Base-by-base conservation (phyloP, 2,797 vertebrate species). In the Enoplosus armatus region DNA sequence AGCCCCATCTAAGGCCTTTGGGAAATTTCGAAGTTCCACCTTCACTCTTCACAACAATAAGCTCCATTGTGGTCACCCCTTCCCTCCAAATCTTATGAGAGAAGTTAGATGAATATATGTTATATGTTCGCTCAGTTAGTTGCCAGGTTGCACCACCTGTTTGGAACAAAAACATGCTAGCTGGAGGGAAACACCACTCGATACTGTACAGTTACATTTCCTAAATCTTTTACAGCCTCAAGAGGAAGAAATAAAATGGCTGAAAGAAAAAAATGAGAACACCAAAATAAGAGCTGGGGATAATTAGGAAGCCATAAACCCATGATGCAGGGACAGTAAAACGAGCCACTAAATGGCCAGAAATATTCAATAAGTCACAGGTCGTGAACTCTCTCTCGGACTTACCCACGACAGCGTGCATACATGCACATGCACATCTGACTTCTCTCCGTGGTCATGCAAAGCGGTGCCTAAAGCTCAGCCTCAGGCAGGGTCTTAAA, bases 401-500 rank as follows among this genome's bases (percentile, higher is more conserved):
- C 62, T 77, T 71, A 43, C 33, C 48, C 70, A 48, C 16, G 8
- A 68, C 22, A 43, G 59, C 3, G 10, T 54, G 66, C 66, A 27
- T 41, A 41, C 22, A 41, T 3, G 45, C 67, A 37, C 79, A 65
- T 47, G 15, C 54, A 70, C 47, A 61, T 53, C 53, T 26, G 53
- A 77, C 83, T 84, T 54, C 20, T 83, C 61, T 87, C 70, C 16
- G 7, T 24, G 63, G 72, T 85, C 79, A 61, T 73, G 81, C 85
- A 64, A 85, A 83, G 74, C 35, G 31, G 45, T 33, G 75, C 89
- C 86, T 83, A 87, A 93, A 90, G 90, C 87, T 73, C 69, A 56
- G 85, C 92, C 90, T 82, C 54, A 18, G 90, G 91, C 90, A 78
- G 65, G 84, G 86, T 89, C 88, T 92, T 84, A 92, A 90, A 93